phyloP scores from a whole-genome alignment of 2,888 invertebrate species.

The Buathra laborator region DNA sequence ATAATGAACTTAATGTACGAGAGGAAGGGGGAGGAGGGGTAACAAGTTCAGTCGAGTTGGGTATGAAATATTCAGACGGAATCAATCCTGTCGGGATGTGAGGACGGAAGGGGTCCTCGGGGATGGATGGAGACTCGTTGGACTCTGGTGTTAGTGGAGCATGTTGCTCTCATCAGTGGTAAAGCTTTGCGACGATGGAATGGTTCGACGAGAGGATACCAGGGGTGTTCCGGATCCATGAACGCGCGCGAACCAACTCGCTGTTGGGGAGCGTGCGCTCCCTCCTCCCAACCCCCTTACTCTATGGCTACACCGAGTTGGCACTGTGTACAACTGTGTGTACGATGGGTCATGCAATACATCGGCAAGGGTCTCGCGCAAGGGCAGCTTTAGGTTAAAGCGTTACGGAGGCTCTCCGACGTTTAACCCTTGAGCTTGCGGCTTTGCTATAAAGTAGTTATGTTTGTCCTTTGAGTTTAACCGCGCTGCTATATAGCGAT shows the following conservation, averaged over 20 bases:
- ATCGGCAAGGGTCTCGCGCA: conserved; percentile 48
- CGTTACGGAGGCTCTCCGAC: conserved; percentile 78
- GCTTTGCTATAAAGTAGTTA: conserved; percentile 84
- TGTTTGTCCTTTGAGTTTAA: conserved; percentile 85
- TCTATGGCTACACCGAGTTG: conserved; percentile 1
- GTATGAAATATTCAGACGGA: conserved; percentile 84
- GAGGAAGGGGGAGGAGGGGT: conserved; percentile 66
- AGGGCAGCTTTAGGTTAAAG: conserved; percentile 71
- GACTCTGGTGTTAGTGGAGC: conserved; percentile 16
- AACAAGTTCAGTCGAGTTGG: conserved; percentile 78
- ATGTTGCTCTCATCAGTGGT: not conserved
- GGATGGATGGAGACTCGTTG: conserved; percentile 66
- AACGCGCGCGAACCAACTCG: conserved; percentile 32
- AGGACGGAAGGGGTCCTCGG: conserved; percentile 64
- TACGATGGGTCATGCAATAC: not conserved
- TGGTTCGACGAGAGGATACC: conserved; percentile 9
- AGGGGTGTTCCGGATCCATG: conserved; percentile 61
- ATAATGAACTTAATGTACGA: conserved; percentile 82
- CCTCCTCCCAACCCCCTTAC: not conserved
- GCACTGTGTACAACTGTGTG: conserved; percentile 15
- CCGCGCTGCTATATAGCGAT: conserved; percentile 40
- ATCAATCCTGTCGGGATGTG: conserved; percentile 81
- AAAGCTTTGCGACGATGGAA: conserved; percentile 23
- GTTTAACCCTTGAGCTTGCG: conserved; percentile 85
- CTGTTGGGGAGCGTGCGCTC: conserved; percentile 44